Base-by-base conservation (phyloP, 2,888 invertebrate species). In the Drosophila tanythrix region DNA sequence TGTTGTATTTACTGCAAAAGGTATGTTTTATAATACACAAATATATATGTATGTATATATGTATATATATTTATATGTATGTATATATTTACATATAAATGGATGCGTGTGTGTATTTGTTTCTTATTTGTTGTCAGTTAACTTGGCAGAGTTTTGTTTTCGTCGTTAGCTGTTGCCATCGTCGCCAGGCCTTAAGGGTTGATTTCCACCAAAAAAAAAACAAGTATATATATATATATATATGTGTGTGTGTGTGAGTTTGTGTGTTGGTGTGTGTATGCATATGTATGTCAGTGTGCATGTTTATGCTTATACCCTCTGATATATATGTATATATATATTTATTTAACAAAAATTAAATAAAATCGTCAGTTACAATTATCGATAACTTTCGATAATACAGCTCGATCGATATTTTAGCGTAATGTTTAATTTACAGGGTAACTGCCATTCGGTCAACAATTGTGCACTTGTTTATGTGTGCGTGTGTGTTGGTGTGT, bases 101-200 rank as follows among this genome's bases (percentile, higher is more conserved):
- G 43, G 43, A 25, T 25, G 8, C 51, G 27, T 38, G 13, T 27
- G 25, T 57, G 33, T 31, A 51, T 57, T 65, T 69, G 33, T 69
- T 65, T 70, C 53, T 51, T 65, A 74, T 66, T 82, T 86, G 76
- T 83, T 79, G 65, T 74, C 67, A 81, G 60, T 70, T 68, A 5
- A 15, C 52, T 53, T 46, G 21, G 15, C 46, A 46, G 46, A 51
- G 51, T 51, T 79, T 76, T 79, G 82, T 79, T 79, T 81, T 87
- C 53, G 58, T 73, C 62, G 62, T 68, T 67, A 51, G 53, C 74
- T 69, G 81, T 87, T 83, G 71, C 76, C 84, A 87, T 83, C 71
- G 74, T 68, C 65, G 63, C 68, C 40, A 67, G 63, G 33, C 55
- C 31, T 74, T 87, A 82, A 79, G 83, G 83, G 83, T 87, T 87